Conservation (phyloP, 2,113 vertebrate genomes). For the Marmota flaviventris region DNA sequence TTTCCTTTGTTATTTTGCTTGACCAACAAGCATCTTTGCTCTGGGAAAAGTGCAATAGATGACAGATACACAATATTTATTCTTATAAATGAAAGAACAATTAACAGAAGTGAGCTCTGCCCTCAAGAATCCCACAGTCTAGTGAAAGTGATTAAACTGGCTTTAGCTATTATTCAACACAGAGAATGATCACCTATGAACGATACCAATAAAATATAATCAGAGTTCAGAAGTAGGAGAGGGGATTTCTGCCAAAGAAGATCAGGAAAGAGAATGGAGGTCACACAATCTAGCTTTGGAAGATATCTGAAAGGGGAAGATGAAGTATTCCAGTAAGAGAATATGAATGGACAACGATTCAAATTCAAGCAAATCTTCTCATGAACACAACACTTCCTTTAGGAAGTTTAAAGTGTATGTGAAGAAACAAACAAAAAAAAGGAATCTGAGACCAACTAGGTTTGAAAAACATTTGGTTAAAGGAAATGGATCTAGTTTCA, state of each 20-base stretch:
- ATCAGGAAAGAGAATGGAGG: not conserved
- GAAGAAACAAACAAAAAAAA: not conserved
- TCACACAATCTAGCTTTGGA: not conserved
- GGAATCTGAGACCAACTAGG: not conserved
- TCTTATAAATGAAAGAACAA: not conserved
- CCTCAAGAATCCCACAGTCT: not conserved
- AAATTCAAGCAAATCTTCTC: not conserved
- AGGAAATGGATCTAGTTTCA: not conserved
- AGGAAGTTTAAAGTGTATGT: not conserved
- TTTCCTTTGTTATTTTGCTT: not conserved
- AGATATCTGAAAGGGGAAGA: not conserved
- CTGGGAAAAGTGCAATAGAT: not conserved
- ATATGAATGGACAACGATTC: not conserved
- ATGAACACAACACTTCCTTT: not conserved
- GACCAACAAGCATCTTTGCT: not conserved
- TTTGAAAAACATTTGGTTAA: not conserved
- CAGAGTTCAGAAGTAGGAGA: not conserved
- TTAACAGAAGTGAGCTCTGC: not conserved
- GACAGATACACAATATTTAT: not conserved
- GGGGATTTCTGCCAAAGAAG: not conserved
- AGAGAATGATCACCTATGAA: not conserved
- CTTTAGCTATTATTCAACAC: not conserved
- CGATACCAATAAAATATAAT: not conserved
- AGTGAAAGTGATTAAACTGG: not conserved
- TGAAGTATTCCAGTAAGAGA: not conserved